phyloP scores from a whole-genome alignment of 2,797 vertebrate genomes.

The Anolis apletophallus region DNA sequence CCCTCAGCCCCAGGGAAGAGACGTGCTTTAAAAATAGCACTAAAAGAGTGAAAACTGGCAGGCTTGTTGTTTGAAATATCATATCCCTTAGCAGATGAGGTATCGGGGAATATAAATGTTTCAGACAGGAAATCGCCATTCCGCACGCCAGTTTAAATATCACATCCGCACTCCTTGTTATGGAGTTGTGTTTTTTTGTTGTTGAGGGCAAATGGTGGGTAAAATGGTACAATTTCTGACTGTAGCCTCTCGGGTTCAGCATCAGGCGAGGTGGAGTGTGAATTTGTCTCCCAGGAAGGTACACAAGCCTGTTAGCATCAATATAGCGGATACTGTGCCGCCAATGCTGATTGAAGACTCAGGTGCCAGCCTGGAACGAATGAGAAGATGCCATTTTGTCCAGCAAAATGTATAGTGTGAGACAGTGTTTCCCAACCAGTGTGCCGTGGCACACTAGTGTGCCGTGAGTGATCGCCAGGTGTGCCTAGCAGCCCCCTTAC shows the following conservation, averaged over 20 bases:
- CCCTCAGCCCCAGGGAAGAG: slow-evolving; percentile 44
- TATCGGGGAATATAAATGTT: background rate
- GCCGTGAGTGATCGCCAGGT: too few species aligned
- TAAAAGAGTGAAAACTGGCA: slow-evolving; percentile 62
- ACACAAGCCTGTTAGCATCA: background rate
- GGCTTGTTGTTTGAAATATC: slow-evolving; percentile 16
- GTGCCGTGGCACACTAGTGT: too few species aligned
- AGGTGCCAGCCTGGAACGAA: background rate
- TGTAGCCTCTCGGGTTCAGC: background rate
- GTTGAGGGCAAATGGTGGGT: background rate
- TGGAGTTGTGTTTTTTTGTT: slow-evolving; percentile 2
- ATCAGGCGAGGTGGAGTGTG: background rate
- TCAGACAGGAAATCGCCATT: slow-evolving; percentile 38
- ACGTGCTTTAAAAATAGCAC: slow-evolving; percentile 57
- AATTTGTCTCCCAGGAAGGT: background rate
- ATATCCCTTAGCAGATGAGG: slow-evolving; percentile 38
- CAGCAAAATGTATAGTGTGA: too few species aligned
- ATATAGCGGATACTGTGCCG: background rate
- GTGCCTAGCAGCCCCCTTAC: too few species aligned
- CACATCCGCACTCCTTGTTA: background rate
- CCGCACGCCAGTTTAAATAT: slow-evolving; percentile 29
- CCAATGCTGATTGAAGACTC: background rate
- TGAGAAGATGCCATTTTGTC: background rate
- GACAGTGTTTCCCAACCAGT: too few species aligned
- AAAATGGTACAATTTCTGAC: background rate